phyloP scores from a whole-genome alignment of 2,888 invertebrate genomes.

The Eupithecia dodoneata region DNA sequence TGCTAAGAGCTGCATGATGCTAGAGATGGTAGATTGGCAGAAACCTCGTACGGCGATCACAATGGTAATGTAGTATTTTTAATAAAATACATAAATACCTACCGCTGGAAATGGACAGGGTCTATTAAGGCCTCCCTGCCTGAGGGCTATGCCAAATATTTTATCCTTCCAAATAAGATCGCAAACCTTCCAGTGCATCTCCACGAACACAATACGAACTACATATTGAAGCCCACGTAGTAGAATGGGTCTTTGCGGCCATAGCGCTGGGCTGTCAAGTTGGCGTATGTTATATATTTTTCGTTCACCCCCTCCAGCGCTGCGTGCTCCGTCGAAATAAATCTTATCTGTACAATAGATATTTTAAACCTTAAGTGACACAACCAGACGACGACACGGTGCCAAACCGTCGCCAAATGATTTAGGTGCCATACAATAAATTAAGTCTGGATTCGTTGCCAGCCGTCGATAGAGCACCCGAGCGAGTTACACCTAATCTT shows the following conservation, averaged over 20 bases:
- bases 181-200: constrained; percentile 45
- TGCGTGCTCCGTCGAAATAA: not conserved
- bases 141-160: constrained; percentile 30
- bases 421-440: no score
- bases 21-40: no score
- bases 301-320: not conserved
- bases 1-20: no score
- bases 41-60: no score
- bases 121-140: constrained; percentile 30
- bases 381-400: no score
- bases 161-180: constrained; percentile 45
- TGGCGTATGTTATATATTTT: not conserved
- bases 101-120: constrained; percentile 47
- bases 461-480: no score
- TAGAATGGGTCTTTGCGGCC: constrained; percentile 4
- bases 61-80: no score
- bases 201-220: constrained; percentile 26
- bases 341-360: not conserved
- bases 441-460: no score
- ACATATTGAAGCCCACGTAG: not conserved
- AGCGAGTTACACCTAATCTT: no score
- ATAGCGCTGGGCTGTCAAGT: not conserved
- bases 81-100: no score
- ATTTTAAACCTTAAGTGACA: no score
- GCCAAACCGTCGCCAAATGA: no score